Evolutionary conservation across 2,888 invertebrate species (phyloP).

Genomic region (Diaprepes abbreviatus): DNA sequence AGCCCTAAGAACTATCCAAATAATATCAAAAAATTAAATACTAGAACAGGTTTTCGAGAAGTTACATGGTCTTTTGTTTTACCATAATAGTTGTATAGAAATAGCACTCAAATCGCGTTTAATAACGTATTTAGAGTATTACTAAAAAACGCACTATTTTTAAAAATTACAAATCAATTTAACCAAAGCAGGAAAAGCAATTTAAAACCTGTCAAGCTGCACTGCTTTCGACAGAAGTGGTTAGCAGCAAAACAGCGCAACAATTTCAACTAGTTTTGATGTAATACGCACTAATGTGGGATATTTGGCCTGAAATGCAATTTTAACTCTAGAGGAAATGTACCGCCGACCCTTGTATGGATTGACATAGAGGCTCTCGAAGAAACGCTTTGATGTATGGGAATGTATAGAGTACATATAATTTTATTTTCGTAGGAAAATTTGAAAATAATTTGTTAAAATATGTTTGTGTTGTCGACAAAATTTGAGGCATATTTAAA

Average conservation of each 20-base stretch:
- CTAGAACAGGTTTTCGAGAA: too few species aligned
- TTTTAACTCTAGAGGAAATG: slow-evolving; percentile 1
- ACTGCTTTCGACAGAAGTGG: slow-evolving; percentile 10
- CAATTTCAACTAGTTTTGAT: slow-evolving; percentile 13
- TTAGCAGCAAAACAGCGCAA: neutral
- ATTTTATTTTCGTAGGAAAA: too few species aligned
- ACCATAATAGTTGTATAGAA: too few species aligned
- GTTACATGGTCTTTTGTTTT: too few species aligned
- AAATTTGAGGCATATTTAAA: too few species aligned
- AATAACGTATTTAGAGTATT: too few species aligned
- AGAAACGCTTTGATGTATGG: neutral
- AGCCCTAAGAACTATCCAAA: too few species aligned
- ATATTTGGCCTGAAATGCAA: slow-evolving; percentile 10
- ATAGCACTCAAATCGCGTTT: too few species aligned
- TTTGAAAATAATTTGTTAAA: too few species aligned
- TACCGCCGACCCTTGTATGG: neutral
- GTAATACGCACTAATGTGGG: slow-evolving; percentile 13
- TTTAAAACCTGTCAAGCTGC: neutral
- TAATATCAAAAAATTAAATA: too few species aligned
- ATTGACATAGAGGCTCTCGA: neutral
- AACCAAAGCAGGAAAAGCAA: neutral
- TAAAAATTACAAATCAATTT: neutral
- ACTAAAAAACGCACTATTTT: neutral
- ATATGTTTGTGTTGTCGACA: too few species aligned
- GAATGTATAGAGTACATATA: too few species aligned